Evolutionary conservation across 2,113 vertebrate genomes (phyloP), one percentile per base, ranked within the genome.

Genomic region (Gobio gobio): DNA sequence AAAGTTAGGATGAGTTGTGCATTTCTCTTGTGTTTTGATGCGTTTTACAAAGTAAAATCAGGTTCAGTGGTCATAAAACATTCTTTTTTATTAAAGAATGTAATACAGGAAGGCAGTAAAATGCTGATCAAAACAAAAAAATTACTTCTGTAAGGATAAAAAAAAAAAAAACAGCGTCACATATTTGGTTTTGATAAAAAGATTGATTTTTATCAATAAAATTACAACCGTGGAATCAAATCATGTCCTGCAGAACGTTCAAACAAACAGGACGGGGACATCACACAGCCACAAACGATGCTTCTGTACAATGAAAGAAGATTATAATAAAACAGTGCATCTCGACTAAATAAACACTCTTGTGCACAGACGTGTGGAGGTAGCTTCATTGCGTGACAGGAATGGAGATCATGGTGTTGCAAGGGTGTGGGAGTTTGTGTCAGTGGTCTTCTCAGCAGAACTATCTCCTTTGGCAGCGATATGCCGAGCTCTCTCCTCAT

Each of bases 401-500:
- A 18, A 36, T 20, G 36, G 29, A 56, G 59, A 73, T 92, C 88
- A 93, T 10, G 82, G 70, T 49, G 54, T 45, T 10, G 77, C 45
- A 83, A 3, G n/a, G 20, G 2, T 84, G 64, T 75, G 83, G 33
- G 20, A 45, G 76, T 7, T 79, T 20, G 22, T 77, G 5, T 54
- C 83, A 59, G 80, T 76, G 22, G 47, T 85, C 68, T 47, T 45
- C 64, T 82, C 68, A 0, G 80, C 66, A 54, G 24, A 59, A 40
- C 51, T 84, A 1, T 88, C 83, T 0, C 3, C 36, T 10, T 88
- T 12, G 8, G 86, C 85, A 18, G 87, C 85, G 89, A 94, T 91
- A 86, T 88, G 94, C 72, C 84, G 70, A 1, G 93, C 92, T 91
- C 98, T 95, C 88, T 97, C 95, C 78, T 92, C 86, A 43, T 97